These are phyloP conservation scores for Xyrauchen texanus DNA, from an alignment of 2,113 vertebrate species.

Conservation along the genomic window DNA sequence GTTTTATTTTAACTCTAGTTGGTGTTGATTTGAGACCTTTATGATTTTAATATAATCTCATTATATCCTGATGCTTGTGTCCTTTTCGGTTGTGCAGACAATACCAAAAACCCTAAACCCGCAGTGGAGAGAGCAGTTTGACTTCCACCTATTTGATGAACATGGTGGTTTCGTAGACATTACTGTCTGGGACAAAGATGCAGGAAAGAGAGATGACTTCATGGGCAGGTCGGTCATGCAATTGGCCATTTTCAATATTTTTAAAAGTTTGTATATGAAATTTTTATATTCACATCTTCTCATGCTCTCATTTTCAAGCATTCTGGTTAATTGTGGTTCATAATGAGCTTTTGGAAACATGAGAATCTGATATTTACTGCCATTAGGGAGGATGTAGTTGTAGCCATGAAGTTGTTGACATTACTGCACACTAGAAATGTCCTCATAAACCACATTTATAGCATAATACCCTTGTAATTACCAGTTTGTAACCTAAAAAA, in stretches of 20 bases:
- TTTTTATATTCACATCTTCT: neutral
- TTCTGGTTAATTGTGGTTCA: neutral
- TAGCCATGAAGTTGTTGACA: too few relatives aligned
- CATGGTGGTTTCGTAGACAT: conserved; percentile 91
- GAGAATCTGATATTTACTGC: neutral
- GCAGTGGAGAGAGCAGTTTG: conserved; percentile 98
- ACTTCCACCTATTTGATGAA: conserved; percentile 96
- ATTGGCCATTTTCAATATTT: neutral
- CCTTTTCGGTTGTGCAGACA: conserved; percentile 73
- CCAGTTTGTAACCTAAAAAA: too few relatives aligned
- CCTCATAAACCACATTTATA: too few relatives aligned
- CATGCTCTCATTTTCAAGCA: neutral
- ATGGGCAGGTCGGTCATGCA: conserved; percentile 88
- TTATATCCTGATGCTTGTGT: too few relatives aligned
- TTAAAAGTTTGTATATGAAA: neutral
- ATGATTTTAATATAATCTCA: too few relatives aligned
- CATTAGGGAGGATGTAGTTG: neutral
- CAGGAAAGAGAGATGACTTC: conserved; percentile 94
- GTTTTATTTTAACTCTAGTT: neutral
- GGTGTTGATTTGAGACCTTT: neutral
- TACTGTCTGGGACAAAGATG: conserved; percentile 95
- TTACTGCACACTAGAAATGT: too few relatives aligned
- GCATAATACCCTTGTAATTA: too few relatives aligned
- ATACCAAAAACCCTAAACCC: conserved; percentile 94
- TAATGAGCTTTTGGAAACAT: neutral